Conservation (phyloP, 2,888 invertebrate species). For the Rhaphigaster nebulosa region DNA sequence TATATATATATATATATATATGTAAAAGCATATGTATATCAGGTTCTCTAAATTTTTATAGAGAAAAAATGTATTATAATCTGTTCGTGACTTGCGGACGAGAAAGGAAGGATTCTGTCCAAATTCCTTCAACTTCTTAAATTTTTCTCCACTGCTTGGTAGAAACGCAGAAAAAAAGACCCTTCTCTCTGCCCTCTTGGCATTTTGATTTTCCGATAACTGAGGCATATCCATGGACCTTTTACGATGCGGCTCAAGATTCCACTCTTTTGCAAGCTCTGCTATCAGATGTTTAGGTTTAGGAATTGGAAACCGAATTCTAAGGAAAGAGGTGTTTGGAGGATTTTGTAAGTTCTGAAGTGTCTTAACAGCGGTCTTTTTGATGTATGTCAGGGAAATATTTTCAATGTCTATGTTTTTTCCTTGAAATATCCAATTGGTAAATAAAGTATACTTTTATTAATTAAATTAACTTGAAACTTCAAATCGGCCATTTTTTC, state of each 20-base stretch:
- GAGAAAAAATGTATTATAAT: too few relatives aligned
- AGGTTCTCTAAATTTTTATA: too few relatives aligned
- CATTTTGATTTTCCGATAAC: conserved; percentile 21
- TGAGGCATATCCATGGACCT: not conserved
- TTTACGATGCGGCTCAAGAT: not conserved
- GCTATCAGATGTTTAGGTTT: not conserved
- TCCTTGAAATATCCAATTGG: too few relatives aligned
- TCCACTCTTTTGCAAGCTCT: not conserved
- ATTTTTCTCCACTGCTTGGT: not conserved
- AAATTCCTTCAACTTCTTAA: not conserved
- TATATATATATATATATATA: too few relatives aligned
- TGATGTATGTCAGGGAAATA: too few relatives aligned
- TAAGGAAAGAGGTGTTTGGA: not conserved
- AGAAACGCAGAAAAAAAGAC: not conserved
- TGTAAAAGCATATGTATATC: too few relatives aligned
- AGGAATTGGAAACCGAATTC: not conserved
- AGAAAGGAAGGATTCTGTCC: not conserved
- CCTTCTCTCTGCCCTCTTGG: not conserved
- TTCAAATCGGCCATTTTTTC: too few relatives aligned
- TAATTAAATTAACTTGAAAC: too few relatives aligned
- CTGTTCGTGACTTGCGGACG: not conserved
- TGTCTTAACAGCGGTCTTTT: too few relatives aligned
- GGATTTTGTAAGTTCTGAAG: not conserved
- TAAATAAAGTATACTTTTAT: too few relatives aligned
- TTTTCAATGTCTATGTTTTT: too few relatives aligned